phyloP scores from a whole-genome alignment of 2,797 vertebrate genomes.

The Pipistrellus kuhlii region DNA sequence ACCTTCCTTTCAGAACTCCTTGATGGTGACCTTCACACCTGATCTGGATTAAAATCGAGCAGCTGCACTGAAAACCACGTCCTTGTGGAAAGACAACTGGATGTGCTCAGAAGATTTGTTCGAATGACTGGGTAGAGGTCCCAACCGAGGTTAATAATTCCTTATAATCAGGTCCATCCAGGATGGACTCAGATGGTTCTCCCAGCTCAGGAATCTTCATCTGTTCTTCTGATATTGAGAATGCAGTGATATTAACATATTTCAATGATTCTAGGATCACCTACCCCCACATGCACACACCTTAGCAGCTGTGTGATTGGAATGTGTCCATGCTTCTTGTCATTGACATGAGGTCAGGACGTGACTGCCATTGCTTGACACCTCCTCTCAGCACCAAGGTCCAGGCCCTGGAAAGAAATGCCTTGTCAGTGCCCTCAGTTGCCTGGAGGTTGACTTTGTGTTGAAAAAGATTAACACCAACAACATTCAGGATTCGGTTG shows the following conservation, averaged over 20 bases:
- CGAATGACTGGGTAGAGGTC: neutral
- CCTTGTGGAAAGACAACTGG: neutral
- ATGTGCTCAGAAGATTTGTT: neutral
- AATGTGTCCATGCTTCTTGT: neutral
- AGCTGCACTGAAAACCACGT: neutral
- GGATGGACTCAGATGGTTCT: no score
- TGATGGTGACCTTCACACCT: neutral
- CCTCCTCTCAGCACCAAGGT: neutral
- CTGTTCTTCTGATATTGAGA: neutral
- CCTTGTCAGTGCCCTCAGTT: rapidly evolving
- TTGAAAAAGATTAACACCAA: neutral
- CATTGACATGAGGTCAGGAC: neutral
- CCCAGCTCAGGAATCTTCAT: neutral
- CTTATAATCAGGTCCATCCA: neutral
- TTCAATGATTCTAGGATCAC: neutral
- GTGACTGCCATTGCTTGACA: neutral
- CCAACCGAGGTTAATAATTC: neutral
- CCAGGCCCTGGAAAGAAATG: neutral
- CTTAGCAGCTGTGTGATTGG: neutral
- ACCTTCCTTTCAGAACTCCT: neutral
- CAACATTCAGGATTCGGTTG: neutral
- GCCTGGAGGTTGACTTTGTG: neutral
- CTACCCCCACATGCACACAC: no score
- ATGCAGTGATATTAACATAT: neutral
- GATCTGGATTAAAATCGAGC: neutral